Conservation (phyloP, 1,140 invertebrate genomes). For the Drosophila ironensis region DNA sequence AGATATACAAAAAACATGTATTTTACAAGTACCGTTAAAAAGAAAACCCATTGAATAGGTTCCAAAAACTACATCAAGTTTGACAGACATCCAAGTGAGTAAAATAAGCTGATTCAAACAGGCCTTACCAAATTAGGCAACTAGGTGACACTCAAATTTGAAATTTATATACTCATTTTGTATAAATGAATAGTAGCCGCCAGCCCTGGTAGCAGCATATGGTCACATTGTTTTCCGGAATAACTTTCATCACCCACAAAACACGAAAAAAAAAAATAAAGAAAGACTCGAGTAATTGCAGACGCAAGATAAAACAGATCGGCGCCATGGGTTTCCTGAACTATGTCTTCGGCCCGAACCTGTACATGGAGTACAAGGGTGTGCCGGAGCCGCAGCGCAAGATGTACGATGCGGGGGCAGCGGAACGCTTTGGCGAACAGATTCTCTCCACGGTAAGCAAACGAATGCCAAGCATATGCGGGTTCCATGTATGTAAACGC, state of each 20-base stretch:
- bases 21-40: too few relatives aligned
- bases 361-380: conserved; percentile 86
- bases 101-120: too few relatives aligned
- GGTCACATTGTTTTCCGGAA: too few relatives aligned
- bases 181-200: too few relatives aligned
- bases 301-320: conserved; percentile 14
- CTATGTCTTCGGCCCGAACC: conserved; percentile 86
- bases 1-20: too few relatives aligned
- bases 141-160: too few relatives aligned
- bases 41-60: too few relatives aligned
- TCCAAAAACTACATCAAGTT: too few relatives aligned
- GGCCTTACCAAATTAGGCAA: too few relatives aligned
- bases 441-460: conserved; percentile 86
- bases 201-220: conserved; percentile 14
- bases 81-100: too few relatives aligned
- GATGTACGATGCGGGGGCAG: conserved; percentile 85
- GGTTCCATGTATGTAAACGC: background rate
- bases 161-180: too few relatives aligned
- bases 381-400: conserved; percentile 82
- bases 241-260: conserved; percentile 41
- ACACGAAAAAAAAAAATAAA: conserved; percentile 35
- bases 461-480: conserved; percentile 17
- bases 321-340: conserved; percentile 73
- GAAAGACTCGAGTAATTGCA: conserved; percentile 43
- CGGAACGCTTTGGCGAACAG: conserved; percentile 89